These are phyloP conservation scores for Scaptodrosophila lebanonensis DNA, from an alignment of 1,140 invertebrate species.

Conservation along the genomic window DNA sequence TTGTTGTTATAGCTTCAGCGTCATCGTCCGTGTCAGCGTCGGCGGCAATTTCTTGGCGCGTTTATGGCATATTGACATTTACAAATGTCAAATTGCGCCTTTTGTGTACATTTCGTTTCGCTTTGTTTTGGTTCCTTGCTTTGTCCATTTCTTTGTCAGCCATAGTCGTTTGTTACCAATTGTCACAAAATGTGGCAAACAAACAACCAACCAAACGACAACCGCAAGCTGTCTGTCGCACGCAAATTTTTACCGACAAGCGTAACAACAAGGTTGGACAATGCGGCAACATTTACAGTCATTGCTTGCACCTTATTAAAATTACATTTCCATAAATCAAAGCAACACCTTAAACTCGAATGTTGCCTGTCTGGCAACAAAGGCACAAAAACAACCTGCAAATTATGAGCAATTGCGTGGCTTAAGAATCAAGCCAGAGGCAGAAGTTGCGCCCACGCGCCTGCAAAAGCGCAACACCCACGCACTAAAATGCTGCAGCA, in stretches of 20 bases:
- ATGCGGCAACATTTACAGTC: too few relatives aligned
- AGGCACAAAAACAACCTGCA: conserved; percentile 41
- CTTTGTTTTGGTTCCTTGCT: conserved; percentile 17
- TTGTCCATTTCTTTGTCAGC: conserved; percentile 29
- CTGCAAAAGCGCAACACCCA: background rate
- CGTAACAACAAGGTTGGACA: too few relatives aligned
- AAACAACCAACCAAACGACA: too few relatives aligned
- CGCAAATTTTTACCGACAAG: too few relatives aligned
- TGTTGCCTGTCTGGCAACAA: too few relatives aligned
- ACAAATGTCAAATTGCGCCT: conserved; percentile 58
- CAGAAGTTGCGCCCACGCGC: conserved; percentile 27
- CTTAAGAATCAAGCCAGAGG: conserved; percentile 28
- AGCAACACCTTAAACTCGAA: conserved; percentile 50
- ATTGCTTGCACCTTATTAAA: too few relatives aligned
- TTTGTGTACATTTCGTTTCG: conserved; percentile 27
- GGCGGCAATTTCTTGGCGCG: conserved; percentile 5
- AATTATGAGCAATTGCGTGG: conserved; percentile 54
- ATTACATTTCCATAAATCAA: conserved; percentile 31
- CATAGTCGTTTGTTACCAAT: conserved; percentile 11
- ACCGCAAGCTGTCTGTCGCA: too few relatives aligned
- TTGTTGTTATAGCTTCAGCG: too few relatives aligned
- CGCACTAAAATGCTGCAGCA: conserved; percentile 42
- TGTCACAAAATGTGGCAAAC: too few relatives aligned
- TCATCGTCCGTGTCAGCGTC: too few relatives aligned
- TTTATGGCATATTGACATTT: conserved; percentile 59